Percentiles rank a stretch among this genome's conserved stretches.
Evolutionary conservation across 2,797 vertebrate species (phyloP).

Genomic region (Hoplostethus atlanticus): DNA sequence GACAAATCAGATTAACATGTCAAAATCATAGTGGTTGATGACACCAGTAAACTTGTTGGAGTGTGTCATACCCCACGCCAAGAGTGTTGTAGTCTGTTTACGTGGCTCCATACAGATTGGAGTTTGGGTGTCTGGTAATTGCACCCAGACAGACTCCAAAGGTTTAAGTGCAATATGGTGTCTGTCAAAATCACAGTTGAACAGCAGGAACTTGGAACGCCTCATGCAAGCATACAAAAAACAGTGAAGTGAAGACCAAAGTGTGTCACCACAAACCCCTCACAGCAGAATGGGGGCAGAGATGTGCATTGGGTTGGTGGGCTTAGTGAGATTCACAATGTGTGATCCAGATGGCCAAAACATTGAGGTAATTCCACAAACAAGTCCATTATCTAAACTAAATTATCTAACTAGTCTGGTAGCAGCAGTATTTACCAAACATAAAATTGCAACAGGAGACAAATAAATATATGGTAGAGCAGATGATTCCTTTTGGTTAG

Average conservation of each 20-base stretch:
- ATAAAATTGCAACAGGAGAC: background rate
- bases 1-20: constrained; percentile 44
- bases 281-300: constrained; percentile 27
- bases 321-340: constrained; percentile 59
- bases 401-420: background rate
- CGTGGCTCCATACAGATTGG: constrained; percentile 40
- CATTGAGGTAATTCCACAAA: constrained; percentile 32
- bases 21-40: constrained; percentile 25
- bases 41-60: constrained; percentile 21
- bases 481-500: background rate
- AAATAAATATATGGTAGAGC: background rate
- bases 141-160: constrained; percentile 62
- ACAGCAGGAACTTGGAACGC: constrained; percentile 58
- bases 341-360: constrained; percentile 62
- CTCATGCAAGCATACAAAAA: constrained; percentile 30
- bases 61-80: constrained; percentile 37
- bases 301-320: constrained; percentile 14
- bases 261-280: constrained; percentile 42
- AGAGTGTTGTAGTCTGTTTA: constrained; percentile 28
- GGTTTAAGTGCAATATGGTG: constrained; percentile 75
- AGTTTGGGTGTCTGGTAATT: constrained; percentile 52
- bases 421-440: background rate
- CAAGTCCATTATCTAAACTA: constrained; percentile 17
- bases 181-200: constrained; percentile 64
- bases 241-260: constrained; percentile 40